phyloP scores from a whole-genome alignment of 1,140 invertebrate genomes.

The Papilio polytes region DNA sequence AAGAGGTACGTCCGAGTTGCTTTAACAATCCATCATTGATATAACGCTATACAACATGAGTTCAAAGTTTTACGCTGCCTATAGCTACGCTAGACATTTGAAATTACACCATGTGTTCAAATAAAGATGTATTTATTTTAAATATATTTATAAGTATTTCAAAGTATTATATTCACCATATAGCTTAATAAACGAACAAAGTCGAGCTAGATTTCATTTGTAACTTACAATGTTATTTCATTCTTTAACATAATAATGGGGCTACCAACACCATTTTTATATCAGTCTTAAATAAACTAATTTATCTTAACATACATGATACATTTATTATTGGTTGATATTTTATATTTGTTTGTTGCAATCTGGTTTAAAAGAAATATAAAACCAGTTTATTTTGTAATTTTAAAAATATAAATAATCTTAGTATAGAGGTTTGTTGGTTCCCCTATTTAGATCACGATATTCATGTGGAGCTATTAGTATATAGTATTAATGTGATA shows the following conservation, averaged over 20 bases:
- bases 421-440: slow-evolving; percentile 47
- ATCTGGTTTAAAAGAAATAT: background rate
- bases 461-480: slow-evolving; percentile 72
- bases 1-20: slow-evolving; percentile 89
- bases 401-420: slow-evolving; percentile 3
- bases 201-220: slow-evolving; percentile 36
- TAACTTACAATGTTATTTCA: slow-evolving; percentile 34
- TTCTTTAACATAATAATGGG: slow-evolving; percentile 39
- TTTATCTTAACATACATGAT: background rate
- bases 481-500: slow-evolving; percentile 81
- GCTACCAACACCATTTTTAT: slow-evolving; percentile 18
- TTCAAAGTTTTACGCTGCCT: slow-evolving; percentile 20
- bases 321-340: too few species aligned
- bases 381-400: background rate
- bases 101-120: slow-evolving; percentile 18
- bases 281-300: background rate
- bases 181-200: slow-evolving; percentile 36
- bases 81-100: slow-evolving; percentile 35
- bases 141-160: slow-evolving; percentile 29
- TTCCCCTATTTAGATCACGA: slow-evolving; percentile 57
- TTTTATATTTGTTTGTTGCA: background rate
- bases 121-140: slow-evolving; percentile 22
- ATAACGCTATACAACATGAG: slow-evolving; percentile 16
- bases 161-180: slow-evolving; percentile 36
- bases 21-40: slow-evolving; percentile 22